Conservation (phyloP, 2,113 vertebrate genomes). For the Tupaia chinensis region DNA sequence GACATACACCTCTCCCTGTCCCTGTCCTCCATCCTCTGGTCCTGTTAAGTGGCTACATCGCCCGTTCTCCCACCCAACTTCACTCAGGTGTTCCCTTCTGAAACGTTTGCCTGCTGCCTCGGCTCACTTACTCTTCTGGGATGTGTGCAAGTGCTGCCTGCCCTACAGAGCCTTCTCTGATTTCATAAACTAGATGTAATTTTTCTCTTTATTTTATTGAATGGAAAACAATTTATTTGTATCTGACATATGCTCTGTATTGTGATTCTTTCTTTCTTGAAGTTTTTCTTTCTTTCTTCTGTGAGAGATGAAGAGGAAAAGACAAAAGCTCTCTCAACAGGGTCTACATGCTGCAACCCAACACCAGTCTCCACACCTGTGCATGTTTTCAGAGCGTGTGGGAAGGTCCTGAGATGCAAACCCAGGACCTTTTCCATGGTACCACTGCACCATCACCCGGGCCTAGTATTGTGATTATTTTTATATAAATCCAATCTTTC, state of each 20-base stretch:
- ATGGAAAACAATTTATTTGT: not conserved
- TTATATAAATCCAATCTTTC: not conserved
- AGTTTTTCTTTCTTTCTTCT: too few relatives aligned
- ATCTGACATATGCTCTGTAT: not conserved
- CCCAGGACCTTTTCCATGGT: too few relatives aligned
- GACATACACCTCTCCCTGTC: not conserved
- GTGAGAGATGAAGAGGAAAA: too few relatives aligned
- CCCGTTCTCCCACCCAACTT: not conserved
- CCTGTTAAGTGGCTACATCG: not conserved
- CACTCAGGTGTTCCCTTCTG: not conserved
- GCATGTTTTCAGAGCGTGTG: too few relatives aligned
- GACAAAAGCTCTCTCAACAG: too few relatives aligned
- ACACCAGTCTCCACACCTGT: too few relatives aligned
- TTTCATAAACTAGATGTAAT: not conserved
- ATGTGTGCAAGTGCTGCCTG: not conserved
- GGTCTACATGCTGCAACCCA: too few relatives aligned
- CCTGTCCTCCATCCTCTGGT: not conserved
- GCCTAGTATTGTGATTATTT: not conserved
- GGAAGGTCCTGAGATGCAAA: too few relatives aligned
- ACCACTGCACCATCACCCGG: too few relatives aligned
- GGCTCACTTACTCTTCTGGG: not conserved
- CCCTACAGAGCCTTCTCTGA: not conserved
- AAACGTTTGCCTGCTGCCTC: not conserved
- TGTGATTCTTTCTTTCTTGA: not conserved
- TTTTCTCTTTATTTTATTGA: conserved; percentile 46